Evolutionary conservation across 2,797 vertebrate species (phyloP).

Genomic region (Eurystomus glaucurus): DNA sequence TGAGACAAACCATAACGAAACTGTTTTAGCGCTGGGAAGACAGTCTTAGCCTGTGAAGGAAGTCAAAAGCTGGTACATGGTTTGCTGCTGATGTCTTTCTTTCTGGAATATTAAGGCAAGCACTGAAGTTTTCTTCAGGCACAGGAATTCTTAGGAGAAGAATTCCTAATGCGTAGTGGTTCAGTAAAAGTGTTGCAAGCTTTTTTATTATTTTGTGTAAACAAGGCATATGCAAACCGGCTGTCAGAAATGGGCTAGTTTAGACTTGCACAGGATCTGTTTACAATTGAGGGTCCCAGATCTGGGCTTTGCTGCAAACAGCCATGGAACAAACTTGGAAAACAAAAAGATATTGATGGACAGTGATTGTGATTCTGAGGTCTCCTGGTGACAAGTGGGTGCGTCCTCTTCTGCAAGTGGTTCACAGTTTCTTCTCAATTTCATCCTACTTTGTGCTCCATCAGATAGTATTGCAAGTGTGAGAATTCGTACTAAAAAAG

Average conservation of each 20-base stretch:
- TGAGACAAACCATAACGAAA: neutral
- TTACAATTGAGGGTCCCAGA: neutral
- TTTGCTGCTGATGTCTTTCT: neutral
- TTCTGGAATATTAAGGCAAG: neutral
- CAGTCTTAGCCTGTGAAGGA: neutral
- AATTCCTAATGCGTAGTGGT: neutral
- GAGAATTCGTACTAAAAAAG: neutral
- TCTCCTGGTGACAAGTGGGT: neutral
- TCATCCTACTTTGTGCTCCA: neutral
- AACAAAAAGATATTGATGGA: neutral
- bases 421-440: neutral
- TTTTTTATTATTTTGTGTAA: neutral
- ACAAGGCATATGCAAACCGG: neutral
- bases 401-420: neutral
- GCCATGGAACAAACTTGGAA: neutral
- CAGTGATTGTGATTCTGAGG: neutral
- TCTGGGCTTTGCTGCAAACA: neutral
- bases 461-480: neutral
- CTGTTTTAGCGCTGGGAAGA: neutral
- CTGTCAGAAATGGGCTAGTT: neutral
- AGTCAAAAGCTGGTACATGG: neutral
- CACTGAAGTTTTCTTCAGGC: neutral
- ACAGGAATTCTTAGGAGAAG: neutral
- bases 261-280: neutral
- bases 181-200: neutral